Percentiles rank a stretch among this genome's conserved stretches.
Conservation (phyloP, 2,888 invertebrate genomes). For the Germaria angustata region DNA sequence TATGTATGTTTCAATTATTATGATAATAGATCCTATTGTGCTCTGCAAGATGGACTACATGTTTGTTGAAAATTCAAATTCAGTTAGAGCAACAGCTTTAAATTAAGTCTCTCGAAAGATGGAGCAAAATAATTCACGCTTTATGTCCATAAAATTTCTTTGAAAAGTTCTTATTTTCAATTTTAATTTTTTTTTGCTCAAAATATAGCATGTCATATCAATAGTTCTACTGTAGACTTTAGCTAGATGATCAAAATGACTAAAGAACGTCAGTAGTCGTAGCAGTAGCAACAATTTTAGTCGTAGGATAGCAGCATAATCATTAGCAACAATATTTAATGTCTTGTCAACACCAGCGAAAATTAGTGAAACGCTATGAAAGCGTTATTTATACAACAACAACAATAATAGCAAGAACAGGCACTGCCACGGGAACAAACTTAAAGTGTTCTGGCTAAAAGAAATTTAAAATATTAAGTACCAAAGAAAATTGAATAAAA, state of each 20-base stretch:
- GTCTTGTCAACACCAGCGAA: constrained; percentile 65
- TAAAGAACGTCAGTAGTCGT: constrained; percentile 31
- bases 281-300: constrained; percentile 18
- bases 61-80: too few species aligned
- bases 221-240: constrained; percentile 6
- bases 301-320: constrained; percentile 28
- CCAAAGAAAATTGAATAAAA: constrained; percentile 38
- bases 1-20: too few species aligned
- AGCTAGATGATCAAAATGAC: constrained; percentile 1
- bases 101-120: too few species aligned
- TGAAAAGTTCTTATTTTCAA: too few species aligned
- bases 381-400: constrained; percentile 33
- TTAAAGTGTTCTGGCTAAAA: constrained; percentile 42
- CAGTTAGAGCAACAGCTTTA: too few species aligned
- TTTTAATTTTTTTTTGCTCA: too few species aligned
- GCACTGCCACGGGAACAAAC: constrained; percentile 1
- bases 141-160: too few species aligned
- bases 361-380: constrained; percentile 59
- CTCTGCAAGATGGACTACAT: too few species aligned
- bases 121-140: too few species aligned
- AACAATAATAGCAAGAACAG: not conserved
- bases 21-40: too few species aligned
- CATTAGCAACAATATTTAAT: constrained; percentile 63
- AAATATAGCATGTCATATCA: not conserved
- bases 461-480: constrained; percentile 47